These are phyloP conservation scores for Lepilemur septentrionalis DNA, from an alignment of 2,797 vertebrate genomes.

Conservation along the genomic window DNA sequence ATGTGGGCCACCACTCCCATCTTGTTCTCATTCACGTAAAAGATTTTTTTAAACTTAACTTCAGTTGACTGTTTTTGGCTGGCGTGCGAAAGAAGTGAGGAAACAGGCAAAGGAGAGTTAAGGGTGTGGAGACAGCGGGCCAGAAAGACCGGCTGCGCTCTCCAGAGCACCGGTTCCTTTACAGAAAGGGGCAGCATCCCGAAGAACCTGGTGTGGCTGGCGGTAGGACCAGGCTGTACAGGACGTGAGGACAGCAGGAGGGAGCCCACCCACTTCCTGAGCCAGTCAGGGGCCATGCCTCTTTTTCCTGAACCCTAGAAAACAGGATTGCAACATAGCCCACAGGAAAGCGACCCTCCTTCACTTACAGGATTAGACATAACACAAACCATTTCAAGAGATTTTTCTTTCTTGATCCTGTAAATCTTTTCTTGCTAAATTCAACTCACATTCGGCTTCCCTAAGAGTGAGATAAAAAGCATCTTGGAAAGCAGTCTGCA, in stretches of 20 bases:
- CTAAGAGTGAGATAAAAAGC: background rate
- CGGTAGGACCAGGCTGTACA: background rate
- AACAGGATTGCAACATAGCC: background rate
- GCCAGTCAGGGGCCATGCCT: accelerated
- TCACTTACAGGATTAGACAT: accelerated
- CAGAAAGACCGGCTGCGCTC: background rate
- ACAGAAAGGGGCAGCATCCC: accelerated
- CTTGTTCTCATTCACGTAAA: background rate
- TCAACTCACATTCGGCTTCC: background rate
- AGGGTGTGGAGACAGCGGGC: background rate
- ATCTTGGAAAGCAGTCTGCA: background rate
- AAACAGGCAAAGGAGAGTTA: background rate
- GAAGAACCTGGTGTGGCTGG: accelerated
- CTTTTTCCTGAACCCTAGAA: background rate
- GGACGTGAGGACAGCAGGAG: accelerated
- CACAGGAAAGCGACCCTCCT: background rate
- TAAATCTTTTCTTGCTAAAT: background rate
- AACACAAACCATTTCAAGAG: background rate
- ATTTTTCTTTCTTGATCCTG: background rate
- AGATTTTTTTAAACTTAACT: background rate
- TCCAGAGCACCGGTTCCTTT: accelerated
- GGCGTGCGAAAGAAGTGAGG: background rate
- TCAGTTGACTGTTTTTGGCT: background rate
- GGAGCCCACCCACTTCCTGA: accelerated
- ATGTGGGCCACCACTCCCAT: accelerated